Evolutionary conservation across 2,113 vertebrate species (phyloP), one percentile per base, ranked within the genome.

Genomic region (Maccullochella peelii): DNA sequence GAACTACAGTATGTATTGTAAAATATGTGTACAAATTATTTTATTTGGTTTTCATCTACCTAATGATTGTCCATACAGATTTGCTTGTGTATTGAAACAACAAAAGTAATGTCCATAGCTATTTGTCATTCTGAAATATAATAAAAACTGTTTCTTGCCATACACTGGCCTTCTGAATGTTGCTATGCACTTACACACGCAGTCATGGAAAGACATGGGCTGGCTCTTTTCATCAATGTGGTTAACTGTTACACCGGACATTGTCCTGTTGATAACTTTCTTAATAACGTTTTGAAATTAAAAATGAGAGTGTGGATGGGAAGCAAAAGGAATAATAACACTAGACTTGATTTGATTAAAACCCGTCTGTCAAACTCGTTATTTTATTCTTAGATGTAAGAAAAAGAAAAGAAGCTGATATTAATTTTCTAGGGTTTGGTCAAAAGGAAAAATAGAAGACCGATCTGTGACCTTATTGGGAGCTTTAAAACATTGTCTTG

Each of bases 21-120:
- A 97, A 95, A 96, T 96, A 96, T 92, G 94, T 98, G 97, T 99
- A 98, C 96, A 99, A 96, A 97, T 95, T 94, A 97, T 96, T 97
- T 96, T 97, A 95, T 95, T 96, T 96, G 94, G 93, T 97, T 97
- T 92, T 97, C 96, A 96, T 95, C 96, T 96, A 96, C 96, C 94
- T 97, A 96, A 96, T 95, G 95, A 97, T 94, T 95, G 94, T 97
- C 95, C 96, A 97, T 96, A 95, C 96, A 97, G 92, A 96, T 96
- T 97, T 97, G 95, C 96, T 96, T 97, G 95, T 97, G 97, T 98
- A 97, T 97, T 95, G 92, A 94, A 95, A 95, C 91, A 91, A 95
- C 96, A 91, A 97, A 96, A 94, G 95, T 95, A 86, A 96, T 96
- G 96, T 97, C 95, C 97, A 97, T 97, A 98, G 97, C 95, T 96